phyloP scores from a whole-genome alignment of 1,140 invertebrate genomes.

The Halyomorpha halys region DNA sequence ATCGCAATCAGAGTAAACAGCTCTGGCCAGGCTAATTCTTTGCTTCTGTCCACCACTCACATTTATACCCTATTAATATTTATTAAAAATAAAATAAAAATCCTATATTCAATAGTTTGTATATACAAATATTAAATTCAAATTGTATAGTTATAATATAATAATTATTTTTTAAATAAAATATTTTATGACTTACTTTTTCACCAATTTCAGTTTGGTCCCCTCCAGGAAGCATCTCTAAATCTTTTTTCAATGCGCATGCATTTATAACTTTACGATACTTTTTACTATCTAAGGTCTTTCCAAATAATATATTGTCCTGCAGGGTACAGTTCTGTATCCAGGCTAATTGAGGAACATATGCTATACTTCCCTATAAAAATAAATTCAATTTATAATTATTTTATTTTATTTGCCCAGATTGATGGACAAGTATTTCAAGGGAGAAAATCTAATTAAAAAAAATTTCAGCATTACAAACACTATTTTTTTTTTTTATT shows the following conservation, averaged over 20 bases:
- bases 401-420: too few species aligned
- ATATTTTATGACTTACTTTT: conserved; percentile 53
- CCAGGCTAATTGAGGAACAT: conserved; percentile 89
- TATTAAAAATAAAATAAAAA: too few species aligned
- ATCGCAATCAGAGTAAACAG: conserved; percentile 77
- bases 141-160: too few species aligned
- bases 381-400: too few species aligned
- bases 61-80: conserved; percentile 59
- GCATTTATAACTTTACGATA: conserved; percentile 77
- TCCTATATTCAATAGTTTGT: too few species aligned
- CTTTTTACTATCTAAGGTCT: conserved; percentile 50
- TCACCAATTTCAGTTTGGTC: conserved; percentile 89
- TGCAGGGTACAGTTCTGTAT: conserved; percentile 82
- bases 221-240: conserved; percentile 77
- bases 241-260: conserved; percentile 73
- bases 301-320: conserved; percentile 78
- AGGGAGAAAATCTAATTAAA: too few species aligned
- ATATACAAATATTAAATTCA: too few species aligned
- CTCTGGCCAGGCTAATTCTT: conserved; percentile 84
- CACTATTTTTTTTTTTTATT: too few species aligned
- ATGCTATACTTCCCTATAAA: conserved; percentile 62
- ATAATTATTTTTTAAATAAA: too few species aligned
- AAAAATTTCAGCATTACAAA: too few species aligned
- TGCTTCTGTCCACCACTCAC: conserved; percentile 96
- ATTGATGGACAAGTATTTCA: too few species aligned